Evolutionary conservation across 2,888 invertebrate species (phyloP), one percentile per base, ranked within the genome.

Genomic region (Frankliniella fusca): DNA sequence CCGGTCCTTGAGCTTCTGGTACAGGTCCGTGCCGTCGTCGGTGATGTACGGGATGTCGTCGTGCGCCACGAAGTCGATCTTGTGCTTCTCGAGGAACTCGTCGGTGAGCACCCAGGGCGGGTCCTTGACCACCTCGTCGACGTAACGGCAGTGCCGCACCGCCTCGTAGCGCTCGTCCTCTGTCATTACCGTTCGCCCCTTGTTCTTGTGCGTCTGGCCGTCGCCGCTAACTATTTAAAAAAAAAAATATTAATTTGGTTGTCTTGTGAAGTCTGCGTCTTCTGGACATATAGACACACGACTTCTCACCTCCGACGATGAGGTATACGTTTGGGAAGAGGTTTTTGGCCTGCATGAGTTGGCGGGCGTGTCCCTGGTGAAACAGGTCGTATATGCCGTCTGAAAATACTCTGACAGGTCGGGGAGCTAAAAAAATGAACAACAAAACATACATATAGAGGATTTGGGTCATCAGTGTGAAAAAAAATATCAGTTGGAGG

Each of bases 331-430:
- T 96, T 48, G 97, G 96, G 88, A 98, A 97, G 84, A 95, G 92
- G 86, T 94, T 95, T 90, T 98, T 99, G 83, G 97, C 97, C 90
- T 98, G 98, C 92, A 96, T 94, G 84, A 98, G 90, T 87, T 98
- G 97, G 84, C 97, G 90, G 82, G 98, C 97, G 89, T 98, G 98
- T 2, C 98, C 98, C 88, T 97, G 96, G 90, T 99, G 98, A 90
- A 98, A 98, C 87, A 99, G 92, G 90, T 98, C 98, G 88, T 98
- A 98, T 87, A 98, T 97, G 85, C 98, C 98, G 90, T 98, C 98
- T 2, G 98, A 97, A 89, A 98, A 99, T 76, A 99, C 95, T 85
- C 99, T 92, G 83, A 98, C 93, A 85, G 93, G 93, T 82, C 99
- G 92, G 28, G 92, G 91, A 80, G 94, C 94, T 89, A 90, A 28